These are phyloP conservation scores for Escarpia spicata DNA, from an alignment of 2,888 invertebrate genomes.

Conservation along the genomic window DNA sequence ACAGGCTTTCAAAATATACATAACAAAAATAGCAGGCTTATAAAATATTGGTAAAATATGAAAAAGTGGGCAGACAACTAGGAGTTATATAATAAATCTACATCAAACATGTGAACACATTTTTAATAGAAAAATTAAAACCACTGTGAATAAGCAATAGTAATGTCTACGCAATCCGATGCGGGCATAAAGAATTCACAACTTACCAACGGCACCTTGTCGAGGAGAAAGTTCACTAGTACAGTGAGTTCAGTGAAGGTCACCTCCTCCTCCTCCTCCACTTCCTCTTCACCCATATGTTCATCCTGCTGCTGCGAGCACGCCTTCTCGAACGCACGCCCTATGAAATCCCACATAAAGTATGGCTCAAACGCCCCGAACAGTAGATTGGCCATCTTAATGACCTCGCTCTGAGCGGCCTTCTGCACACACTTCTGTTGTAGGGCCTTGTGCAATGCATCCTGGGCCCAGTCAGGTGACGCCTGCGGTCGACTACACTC, in stretches of 20 bases:
- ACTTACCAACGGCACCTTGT: slow-evolving; percentile 71
- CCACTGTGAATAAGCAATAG: background rate
- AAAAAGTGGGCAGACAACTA: background rate
- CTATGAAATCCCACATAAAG: slow-evolving; percentile 85
- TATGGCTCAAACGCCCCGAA: slow-evolving; percentile 85
- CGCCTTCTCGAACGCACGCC: slow-evolving; percentile 60
- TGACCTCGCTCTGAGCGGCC: slow-evolving; percentile 70
- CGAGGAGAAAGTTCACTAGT: slow-evolving; percentile 79
- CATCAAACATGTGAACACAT: background rate
- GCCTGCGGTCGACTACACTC: background rate
- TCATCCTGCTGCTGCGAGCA: slow-evolving; percentile 41
- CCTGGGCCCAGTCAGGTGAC: slow-evolving; percentile 12
- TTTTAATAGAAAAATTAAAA: background rate
- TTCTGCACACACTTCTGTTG: slow-evolving; percentile 28
- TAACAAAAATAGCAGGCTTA: background rate
- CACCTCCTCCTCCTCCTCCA: background rate
- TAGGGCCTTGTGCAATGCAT: slow-evolving; percentile 14
- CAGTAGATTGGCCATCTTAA: slow-evolving; percentile 84
- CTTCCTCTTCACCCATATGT: background rate
- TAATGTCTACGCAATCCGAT: background rate
- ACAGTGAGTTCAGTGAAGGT: slow-evolving; percentile 14
- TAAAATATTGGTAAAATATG: background rate
- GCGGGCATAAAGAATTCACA: background rate
- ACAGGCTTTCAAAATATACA: too few relatives aligned
- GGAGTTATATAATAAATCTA: background rate